These are phyloP conservation scores for Pterocles orientalis DNA, from an alignment of 2,113 vertebrate genomes.

Conservation along the genomic window DNA sequence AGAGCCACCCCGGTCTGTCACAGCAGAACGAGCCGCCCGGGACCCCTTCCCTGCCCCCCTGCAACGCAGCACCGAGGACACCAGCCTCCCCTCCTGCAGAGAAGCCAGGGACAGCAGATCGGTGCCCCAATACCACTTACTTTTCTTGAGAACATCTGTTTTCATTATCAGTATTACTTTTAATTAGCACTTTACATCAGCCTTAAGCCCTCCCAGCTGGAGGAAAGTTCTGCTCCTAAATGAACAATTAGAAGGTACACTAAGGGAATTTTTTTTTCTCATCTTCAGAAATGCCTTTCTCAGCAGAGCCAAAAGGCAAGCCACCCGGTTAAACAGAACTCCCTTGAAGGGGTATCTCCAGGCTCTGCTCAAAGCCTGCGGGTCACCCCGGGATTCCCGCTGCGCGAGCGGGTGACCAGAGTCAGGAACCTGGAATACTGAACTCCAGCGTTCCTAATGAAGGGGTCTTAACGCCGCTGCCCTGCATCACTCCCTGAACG, in stretches of 20 bases:
- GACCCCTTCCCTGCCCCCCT: background rate
- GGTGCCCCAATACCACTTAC: background rate
- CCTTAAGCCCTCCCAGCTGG: constrained; percentile 48
- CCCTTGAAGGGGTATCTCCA: constrained; percentile 31
- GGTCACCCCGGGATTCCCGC: background rate
- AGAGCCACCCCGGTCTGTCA: rapidly evolving
- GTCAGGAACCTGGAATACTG: background rate
- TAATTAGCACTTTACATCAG: constrained; percentile 67
- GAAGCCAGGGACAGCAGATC: background rate
- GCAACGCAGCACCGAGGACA: background rate
- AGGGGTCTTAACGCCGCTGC: background rate
- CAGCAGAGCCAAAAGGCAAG: constrained; percentile 44
- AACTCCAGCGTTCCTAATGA: background rate
- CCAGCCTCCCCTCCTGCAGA: background rate
- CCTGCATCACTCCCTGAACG: background rate
- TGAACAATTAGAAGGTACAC: constrained; percentile 59
- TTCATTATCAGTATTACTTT: constrained; percentile 63
- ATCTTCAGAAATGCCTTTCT: constrained; percentile 42
- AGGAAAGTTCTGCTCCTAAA: constrained; percentile 59
- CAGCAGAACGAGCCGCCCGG: background rate
- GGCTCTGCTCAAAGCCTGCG: background rate
- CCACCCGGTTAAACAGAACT: background rate
- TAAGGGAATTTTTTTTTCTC: constrained; percentile 40
- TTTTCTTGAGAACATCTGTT: constrained; percentile 57
- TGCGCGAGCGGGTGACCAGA: background rate